These are phyloP conservation scores for Poecilia velifera DNA, from an alignment of 2,797 vertebrate species.

Conservation along the genomic window DNA sequence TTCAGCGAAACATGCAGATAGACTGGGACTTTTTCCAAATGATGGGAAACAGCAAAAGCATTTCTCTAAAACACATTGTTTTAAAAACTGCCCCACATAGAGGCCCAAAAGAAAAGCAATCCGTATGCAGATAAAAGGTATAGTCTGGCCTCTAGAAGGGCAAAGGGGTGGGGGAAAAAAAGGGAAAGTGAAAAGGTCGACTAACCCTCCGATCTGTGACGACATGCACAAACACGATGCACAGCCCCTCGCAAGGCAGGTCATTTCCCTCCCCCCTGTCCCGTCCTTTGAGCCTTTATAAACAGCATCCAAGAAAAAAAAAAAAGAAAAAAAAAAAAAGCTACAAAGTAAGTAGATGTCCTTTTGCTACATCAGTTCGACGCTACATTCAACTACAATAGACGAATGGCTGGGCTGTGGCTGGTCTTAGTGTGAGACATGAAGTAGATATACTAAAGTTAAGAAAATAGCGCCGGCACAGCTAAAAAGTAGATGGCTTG, in stretches of 20 bases:
- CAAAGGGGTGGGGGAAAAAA: constrained; percentile 54
- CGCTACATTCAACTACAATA: constrained; percentile 86
- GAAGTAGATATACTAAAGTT: constrained; percentile 55
- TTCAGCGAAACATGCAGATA: constrained; percentile 79
- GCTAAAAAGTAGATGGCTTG: constrained; percentile 73
- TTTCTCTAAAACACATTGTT: constrained; percentile 65
- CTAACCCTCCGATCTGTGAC: constrained; percentile 82
- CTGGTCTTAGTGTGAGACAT: constrained; percentile 81
- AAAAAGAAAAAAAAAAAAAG: constrained; percentile 35
- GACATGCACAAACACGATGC: constrained; percentile 82
- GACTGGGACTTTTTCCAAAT: constrained; percentile 59
- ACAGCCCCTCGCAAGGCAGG: constrained; percentile 73
- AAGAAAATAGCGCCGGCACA: constrained; percentile 61
- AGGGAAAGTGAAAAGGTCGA: constrained; percentile 68
- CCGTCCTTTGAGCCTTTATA: constrained; percentile 62
- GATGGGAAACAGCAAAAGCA: constrained; percentile 59
- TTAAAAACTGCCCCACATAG: constrained; percentile 58
- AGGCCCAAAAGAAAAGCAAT: constrained; percentile 67
- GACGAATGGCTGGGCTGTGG: constrained; percentile 83
- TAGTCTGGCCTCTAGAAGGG: constrained; percentile 66
- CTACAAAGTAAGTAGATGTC: constrained; percentile 81
- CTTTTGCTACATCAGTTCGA: constrained; percentile 85
- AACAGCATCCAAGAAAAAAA: constrained; percentile 72
- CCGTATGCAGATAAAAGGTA: constrained; percentile 74
- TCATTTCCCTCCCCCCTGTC: constrained; percentile 34